Evolutionary conservation across 2,113 vertebrate species (phyloP).

Genomic region (Dasyprocta punctata): DNA sequence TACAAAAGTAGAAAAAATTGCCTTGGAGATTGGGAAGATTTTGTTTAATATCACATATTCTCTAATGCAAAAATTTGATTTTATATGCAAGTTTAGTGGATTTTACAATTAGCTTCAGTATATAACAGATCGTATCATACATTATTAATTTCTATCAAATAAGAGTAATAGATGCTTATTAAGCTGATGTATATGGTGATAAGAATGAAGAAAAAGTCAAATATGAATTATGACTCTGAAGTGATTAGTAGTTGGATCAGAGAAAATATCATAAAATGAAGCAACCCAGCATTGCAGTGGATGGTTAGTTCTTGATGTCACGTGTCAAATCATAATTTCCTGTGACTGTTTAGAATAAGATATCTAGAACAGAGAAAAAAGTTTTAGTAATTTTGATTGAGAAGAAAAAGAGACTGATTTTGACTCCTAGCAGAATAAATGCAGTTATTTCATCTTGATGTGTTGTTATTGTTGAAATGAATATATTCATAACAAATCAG

Average conservation of each 20-base stretch:
- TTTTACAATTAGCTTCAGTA: not conserved
- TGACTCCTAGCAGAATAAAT: too few relatives aligned
- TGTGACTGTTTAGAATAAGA: not conserved
- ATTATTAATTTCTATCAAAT: not conserved
- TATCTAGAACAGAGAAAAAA: not conserved
- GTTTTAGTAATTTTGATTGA: not conserved
- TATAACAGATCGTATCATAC: not conserved
- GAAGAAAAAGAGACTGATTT: not conserved
- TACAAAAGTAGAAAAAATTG: not conserved
- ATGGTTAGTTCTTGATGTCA: not conserved
- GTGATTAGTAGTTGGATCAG: not conserved
- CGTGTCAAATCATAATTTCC: not conserved
- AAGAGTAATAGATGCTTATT: not conserved
- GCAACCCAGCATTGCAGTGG: not conserved
- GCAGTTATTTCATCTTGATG: not conserved
- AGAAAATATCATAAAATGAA: not conserved
- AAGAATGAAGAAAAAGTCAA: not conserved
- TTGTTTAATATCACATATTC: not conserved
- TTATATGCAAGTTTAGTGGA: not conserved
- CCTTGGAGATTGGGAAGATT: not conserved
- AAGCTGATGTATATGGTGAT: not conserved
- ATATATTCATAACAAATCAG: not conserved
- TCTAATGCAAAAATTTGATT: not conserved
- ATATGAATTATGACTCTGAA: not conserved
- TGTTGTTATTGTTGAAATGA: not conserved